Percentiles rank a stretch among this genome's conserved stretches.
Evolutionary conservation across 1,140 invertebrate species (phyloP).

Genomic region (Cydia splendana): DNA sequence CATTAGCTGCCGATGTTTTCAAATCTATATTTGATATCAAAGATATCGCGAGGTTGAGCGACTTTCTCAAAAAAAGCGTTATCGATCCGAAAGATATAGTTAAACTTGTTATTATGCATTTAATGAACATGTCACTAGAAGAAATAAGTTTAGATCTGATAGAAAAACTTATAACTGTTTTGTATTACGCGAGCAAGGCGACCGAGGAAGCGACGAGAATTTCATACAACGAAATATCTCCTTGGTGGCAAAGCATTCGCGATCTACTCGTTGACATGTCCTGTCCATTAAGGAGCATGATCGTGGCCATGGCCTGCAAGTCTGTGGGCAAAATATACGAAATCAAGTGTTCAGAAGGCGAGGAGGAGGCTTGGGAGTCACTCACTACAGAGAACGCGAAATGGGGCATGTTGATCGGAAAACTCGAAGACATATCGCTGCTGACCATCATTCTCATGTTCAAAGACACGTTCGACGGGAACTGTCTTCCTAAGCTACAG

Average conservation of each 20-base stretch:
- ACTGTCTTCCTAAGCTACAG: slow-evolving; percentile 79
- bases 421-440: slow-evolving; percentile 93
- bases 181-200: slow-evolving; percentile 73
- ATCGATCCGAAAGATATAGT: slow-evolving; percentile 82
- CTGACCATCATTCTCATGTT: slow-evolving; percentile 86
- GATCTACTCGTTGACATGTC: slow-evolving; percentile 84
- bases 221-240: slow-evolving; percentile 84
- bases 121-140: slow-evolving; percentile 81
- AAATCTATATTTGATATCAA: slow-evolving; percentile 81
- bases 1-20: slow-evolving; percentile 82
- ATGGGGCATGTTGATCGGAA: slow-evolving; percentile 92
- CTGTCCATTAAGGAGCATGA: slow-evolving; percentile 86
- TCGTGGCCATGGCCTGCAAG: slow-evolving; percentile 88
- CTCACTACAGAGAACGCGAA: slow-evolving; percentile 91
- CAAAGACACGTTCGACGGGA: slow-evolving; percentile 67
- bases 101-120: slow-evolving; percentile 83
- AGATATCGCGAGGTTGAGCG: slow-evolving; percentile 73
- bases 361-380: slow-evolving; percentile 89
- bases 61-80: slow-evolving; percentile 77
- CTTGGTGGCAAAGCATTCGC: slow-evolving; percentile 89
- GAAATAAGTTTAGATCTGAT: slow-evolving; percentile 78
- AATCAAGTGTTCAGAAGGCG: slow-evolving; percentile 68
- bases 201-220: slow-evolving; percentile 66
- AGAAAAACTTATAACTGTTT: slow-evolving; percentile 73
- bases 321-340: slow-evolving; percentile 81